These are phyloP conservation scores for Lathamus discolor DNA, from an alignment of 2,113 vertebrate genomes.

Conservation along the genomic window DNA sequence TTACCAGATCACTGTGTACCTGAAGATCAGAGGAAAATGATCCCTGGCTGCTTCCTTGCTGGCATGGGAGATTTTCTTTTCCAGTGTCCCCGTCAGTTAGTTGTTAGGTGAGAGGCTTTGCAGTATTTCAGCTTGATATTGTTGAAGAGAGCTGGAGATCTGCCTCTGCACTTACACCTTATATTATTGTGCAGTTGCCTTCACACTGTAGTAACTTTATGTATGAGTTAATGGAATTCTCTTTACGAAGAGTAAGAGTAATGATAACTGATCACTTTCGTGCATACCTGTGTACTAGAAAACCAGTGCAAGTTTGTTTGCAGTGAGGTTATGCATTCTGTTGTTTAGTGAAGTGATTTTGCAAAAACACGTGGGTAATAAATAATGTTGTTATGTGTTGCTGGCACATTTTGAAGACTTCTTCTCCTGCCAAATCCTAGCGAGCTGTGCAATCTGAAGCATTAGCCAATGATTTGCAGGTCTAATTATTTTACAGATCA, in stretches of 20 bases:
- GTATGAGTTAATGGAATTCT: background rate
- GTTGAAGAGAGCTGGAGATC: background rate
- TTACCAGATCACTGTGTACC: background rate
- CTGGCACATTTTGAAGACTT: constrained; percentile 14
- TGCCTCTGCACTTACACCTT: background rate
- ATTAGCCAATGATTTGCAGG: constrained; percentile 16
- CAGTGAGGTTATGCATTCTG: background rate
- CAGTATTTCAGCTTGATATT: background rate
- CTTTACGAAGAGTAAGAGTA: background rate
- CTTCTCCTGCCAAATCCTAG: background rate
- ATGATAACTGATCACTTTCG: background rate
- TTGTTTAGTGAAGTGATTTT: background rate
- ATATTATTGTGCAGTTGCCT: background rate
- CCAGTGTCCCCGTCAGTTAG: background rate
- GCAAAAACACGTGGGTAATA: background rate
- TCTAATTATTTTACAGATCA: constrained; percentile 17
- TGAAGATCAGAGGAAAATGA: background rate
- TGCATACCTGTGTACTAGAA: background rate
- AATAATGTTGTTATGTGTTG: background rate
- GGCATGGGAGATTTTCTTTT: background rate
- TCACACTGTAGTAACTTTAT: background rate
- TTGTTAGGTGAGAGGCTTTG: background rate
- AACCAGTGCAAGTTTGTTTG: background rate
- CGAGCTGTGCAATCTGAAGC: constrained; percentile 7
- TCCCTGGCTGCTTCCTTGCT: background rate